Evolutionary conservation across 1,140 invertebrate species (phyloP).

Genomic region (Drosophila yakuba): DNA sequence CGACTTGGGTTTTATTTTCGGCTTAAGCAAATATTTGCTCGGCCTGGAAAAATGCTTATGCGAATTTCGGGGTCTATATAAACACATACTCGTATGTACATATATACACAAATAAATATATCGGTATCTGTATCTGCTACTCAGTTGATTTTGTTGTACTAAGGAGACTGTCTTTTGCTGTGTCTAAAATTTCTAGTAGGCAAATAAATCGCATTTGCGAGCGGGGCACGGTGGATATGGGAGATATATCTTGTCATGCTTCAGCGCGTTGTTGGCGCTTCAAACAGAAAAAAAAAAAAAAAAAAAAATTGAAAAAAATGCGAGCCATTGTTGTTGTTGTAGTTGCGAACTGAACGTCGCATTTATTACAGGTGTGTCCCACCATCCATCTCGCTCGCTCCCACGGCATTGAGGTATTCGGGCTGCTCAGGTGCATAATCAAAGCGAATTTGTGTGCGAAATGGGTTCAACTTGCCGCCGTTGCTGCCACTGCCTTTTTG

Average conservation of each 20-base stretch:
- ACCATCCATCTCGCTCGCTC: background rate
- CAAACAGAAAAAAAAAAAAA: slow-evolving; percentile 17
- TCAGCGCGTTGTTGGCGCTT: slow-evolving; percentile 65
- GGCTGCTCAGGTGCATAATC: slow-evolving; percentile 62
- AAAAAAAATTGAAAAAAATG: too few relatives aligned
- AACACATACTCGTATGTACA: background rate
- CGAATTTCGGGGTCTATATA: slow-evolving; percentile 8
- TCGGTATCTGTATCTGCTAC: background rate
- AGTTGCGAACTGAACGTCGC: slow-evolving; percentile 25
- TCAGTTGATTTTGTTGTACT: background rate
- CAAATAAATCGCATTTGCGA: slow-evolving; percentile 60
- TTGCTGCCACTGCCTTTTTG: slow-evolving; percentile 12
- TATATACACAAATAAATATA: background rate
- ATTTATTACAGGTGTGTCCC: slow-evolving; percentile 71
- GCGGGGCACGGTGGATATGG: background rate
- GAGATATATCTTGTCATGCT: slow-evolving; percentile 55
- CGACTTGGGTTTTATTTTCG: slow-evolving; percentile 16
- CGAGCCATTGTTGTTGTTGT: slow-evolving; percentile 48
- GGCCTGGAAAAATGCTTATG: slow-evolving; percentile 44
- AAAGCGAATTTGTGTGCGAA: slow-evolving; percentile 66
- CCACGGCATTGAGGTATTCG: slow-evolving; percentile 6
- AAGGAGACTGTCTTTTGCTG: slow-evolving; percentile 23
- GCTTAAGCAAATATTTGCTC: slow-evolving; percentile 35
- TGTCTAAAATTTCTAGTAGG: slow-evolving; percentile 67
- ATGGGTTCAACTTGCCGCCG: slow-evolving; percentile 52